Evolutionary conservation across 2,797 vertebrate species (phyloP), one percentile per base, ranked within the genome.

Genomic region (Sparus aurata): DNA sequence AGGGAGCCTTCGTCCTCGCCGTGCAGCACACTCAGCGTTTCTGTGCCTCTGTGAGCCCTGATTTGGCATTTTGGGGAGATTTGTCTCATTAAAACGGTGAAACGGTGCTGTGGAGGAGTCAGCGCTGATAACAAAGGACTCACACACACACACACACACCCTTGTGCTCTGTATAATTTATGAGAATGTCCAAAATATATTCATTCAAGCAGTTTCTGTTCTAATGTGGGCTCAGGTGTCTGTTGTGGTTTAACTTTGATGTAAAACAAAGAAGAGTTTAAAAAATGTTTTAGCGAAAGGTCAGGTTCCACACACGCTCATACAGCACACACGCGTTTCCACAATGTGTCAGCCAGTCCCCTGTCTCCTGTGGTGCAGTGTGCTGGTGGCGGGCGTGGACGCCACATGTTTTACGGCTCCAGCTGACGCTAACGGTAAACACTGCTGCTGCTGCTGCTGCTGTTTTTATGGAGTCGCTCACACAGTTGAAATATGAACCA

Each of bases 321-420:
- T 17, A 50, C 54, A 63, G 20, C 43, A 46, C 27, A 27, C 45
- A 73, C 47, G 23, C 25, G 30, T 57, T 62, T 18, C 0, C 0
- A 45, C 54, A 66, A 73, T 67, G 70, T 84, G 75, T 70, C 62
- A 30, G 13, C 60, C 75, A 68, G 27, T 43, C 59, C 60, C 45
- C 20, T 13, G 63, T 55, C 15, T 54, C 50, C 67, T 67, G 83
- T 70, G 72, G 65, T 30, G 59, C 38, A 54, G 12, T 52, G 30
- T 1, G 67, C 17, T 16, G 75, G 22, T 10, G 2, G 57, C 43
- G 57, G 59, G 60, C 20, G 52, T 27, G 54, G 66, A 79, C 9
- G 60, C 69, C 85, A 84, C 81, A 82, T 88, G 86, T 85, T 87
- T 87, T 77, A 85, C 23, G 80, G 46, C 75, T 69, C 50, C 25